Evolutionary conservation across 2,888 invertebrate species (phyloP).

Genomic region (Lasioglossum zephyrum): DNA sequence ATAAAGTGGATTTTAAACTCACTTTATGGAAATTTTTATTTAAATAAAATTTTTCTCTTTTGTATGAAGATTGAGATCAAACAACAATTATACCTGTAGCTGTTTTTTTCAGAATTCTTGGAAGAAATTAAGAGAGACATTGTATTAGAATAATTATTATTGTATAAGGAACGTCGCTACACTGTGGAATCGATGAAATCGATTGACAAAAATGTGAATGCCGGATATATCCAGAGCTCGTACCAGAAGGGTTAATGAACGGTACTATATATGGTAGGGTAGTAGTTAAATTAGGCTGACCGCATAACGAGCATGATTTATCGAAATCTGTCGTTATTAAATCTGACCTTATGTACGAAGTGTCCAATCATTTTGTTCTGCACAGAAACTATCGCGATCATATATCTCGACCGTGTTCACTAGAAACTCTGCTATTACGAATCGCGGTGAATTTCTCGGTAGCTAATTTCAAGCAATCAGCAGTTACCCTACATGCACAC

Average conservation of each 20-base stretch:
- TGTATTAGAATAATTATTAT: too few species aligned
- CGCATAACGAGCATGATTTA: not conserved
- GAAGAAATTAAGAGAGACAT: too few species aligned
- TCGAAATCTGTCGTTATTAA: not conserved
- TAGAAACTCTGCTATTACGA: not conserved
- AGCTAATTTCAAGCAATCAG: conserved; percentile 27
- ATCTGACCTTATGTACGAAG: not conserved
- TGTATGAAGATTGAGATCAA: too few species aligned
- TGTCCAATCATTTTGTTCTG: not conserved
- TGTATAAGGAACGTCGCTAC: too few species aligned
- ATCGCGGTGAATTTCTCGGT: conserved; percentile 20
- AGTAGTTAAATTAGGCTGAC: not conserved
- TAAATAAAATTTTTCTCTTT: too few species aligned
- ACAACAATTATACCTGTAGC: too few species aligned
- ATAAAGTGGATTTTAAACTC: too few species aligned
- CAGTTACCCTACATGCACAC: conserved; percentile 8
- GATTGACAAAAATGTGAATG: too few species aligned
- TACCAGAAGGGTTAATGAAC: not conserved
- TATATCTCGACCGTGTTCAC: not conserved
- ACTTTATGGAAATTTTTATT: too few species aligned
- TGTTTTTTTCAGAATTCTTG: too few species aligned
- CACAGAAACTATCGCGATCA: not conserved
- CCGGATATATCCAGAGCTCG: too few species aligned
- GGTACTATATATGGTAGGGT: not conserved
- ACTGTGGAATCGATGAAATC: too few species aligned